Percentiles rank a stretch among this genome's conserved stretches.
Conservation (phyloP, 2,113 vertebrate species). For the Heterotilapia buettikoferi region DNA sequence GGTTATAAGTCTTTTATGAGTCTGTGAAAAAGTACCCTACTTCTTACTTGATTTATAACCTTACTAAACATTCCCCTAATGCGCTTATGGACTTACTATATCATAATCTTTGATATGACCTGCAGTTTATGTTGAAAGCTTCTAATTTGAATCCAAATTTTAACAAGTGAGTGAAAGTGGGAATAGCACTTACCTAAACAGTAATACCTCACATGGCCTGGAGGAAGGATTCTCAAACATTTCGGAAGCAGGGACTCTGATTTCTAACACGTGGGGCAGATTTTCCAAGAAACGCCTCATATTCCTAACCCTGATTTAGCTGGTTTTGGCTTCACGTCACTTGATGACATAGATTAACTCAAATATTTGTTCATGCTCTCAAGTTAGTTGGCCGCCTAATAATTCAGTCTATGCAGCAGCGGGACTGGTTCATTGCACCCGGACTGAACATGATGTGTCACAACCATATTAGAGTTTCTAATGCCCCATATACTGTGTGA, state of each 20-base stretch:
- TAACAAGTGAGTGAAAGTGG: not conserved
- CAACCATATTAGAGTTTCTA: not conserved
- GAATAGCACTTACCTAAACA: not conserved
- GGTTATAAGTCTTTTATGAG: not conserved
- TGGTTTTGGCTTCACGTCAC: fast-evolving
- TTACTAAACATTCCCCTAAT: not conserved
- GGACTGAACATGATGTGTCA: not conserved
- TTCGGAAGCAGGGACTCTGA: not conserved
- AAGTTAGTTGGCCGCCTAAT: not conserved
- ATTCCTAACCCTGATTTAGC: not conserved
- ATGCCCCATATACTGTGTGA: not conserved
- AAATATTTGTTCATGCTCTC: not conserved
- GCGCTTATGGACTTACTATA: not conserved
- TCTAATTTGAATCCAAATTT: not conserved
- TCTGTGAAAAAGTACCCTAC: not conserved
- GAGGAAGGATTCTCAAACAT: not conserved
- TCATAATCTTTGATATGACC: not conserved
- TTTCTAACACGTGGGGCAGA: not conserved
- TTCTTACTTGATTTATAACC: not conserved
- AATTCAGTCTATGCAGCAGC: not conserved
- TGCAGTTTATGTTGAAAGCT: not conserved
- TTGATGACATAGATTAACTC: not conserved
- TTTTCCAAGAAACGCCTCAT: not conserved
- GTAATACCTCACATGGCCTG: not conserved
- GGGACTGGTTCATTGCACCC: not conserved